These are phyloP conservation scores for Castor canadensis DNA, from an alignment of 2,113 vertebrate genomes.

Conservation along the genomic window DNA sequence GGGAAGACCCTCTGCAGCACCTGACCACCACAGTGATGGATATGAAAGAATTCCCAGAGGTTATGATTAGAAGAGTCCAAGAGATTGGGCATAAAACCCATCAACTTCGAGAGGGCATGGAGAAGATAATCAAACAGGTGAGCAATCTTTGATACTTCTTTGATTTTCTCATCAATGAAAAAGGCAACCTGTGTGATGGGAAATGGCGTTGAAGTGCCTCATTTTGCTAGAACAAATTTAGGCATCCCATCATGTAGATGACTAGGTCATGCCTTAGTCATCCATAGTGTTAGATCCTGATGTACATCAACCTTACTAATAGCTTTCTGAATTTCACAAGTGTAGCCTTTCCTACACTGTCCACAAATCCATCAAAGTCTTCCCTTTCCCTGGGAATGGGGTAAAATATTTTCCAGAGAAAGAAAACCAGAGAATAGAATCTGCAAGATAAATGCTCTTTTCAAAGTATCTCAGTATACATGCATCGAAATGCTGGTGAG, in stretches of 20 bases:
- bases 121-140: slow-evolving; percentile 85
- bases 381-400: not conserved
- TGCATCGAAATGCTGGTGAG: not conserved
- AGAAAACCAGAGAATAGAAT: not conserved
- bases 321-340: not conserved
- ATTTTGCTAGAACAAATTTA: not conserved
- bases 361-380: not conserved
- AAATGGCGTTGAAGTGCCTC: not conserved
- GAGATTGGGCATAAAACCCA: slow-evolving; percentile 86
- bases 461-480: not conserved
- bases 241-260: not conserved
- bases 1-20: slow-evolving; percentile 84
- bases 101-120: slow-evolving; percentile 85
- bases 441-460: not conserved
- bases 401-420: not conserved
- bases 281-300: not conserved
- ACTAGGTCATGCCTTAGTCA: not conserved
- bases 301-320: not conserved
- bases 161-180: not conserved
- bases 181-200: not conserved
- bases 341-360: not conserved
- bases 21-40: slow-evolving; percentile 81
- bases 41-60: slow-evolving; percentile 80
- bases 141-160: slow-evolving; percentile 1
- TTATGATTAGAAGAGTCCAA: slow-evolving; percentile 83